A percentile compares a stretch with the other conserved stretches of the same genome.
Evolutionary conservation across 2,113 vertebrate species (phyloP).

Genomic region (Galeopterus variegatus): DNA sequence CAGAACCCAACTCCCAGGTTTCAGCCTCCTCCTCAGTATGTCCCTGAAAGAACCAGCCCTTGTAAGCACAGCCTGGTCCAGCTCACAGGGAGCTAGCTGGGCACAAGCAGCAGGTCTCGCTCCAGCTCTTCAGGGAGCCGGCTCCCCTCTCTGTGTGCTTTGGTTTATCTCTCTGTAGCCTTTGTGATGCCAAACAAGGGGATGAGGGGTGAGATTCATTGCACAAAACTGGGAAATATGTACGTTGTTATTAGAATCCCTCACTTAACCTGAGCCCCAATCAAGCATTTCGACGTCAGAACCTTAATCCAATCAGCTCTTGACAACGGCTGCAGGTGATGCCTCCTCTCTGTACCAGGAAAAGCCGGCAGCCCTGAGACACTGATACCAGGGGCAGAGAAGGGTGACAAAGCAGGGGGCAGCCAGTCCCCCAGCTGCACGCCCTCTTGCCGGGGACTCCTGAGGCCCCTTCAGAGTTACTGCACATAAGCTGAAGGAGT

Average conservation of each 20-base stretch:
- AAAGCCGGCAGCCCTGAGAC: slow-evolving; percentile 44
- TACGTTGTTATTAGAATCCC: slow-evolving; percentile 51
- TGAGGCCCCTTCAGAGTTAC: background rate
- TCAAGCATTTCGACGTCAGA: slow-evolving; percentile 65
- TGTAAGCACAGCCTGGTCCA: background rate
- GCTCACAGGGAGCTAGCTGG: background rate
- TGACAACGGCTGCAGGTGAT: slow-evolving; percentile 61
- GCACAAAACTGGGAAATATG: background rate
- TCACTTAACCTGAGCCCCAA: slow-evolving; percentile 66
- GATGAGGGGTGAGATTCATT: background rate
- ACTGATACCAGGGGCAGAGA: background rate
- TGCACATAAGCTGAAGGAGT: background rate
- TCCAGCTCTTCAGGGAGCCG: slow-evolving; percentile 21
- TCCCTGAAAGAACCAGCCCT: background rate
- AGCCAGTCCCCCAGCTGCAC: background rate
- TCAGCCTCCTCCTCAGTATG: background rate
- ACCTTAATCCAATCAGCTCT: slow-evolving; percentile 73
- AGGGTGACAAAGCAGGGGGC: background rate
- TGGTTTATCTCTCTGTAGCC: background rate
- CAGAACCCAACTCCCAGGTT: background rate
- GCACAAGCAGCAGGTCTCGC: background rate
- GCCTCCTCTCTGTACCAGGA: slow-evolving; percentile 51
- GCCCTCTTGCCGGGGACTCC: background rate
- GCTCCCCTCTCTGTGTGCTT: background rate
- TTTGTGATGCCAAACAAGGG: slow-evolving; percentile 53